phyloP scores from a whole-genome alignment of 2,113 vertebrate genomes.

The Numenius arquata region DNA sequence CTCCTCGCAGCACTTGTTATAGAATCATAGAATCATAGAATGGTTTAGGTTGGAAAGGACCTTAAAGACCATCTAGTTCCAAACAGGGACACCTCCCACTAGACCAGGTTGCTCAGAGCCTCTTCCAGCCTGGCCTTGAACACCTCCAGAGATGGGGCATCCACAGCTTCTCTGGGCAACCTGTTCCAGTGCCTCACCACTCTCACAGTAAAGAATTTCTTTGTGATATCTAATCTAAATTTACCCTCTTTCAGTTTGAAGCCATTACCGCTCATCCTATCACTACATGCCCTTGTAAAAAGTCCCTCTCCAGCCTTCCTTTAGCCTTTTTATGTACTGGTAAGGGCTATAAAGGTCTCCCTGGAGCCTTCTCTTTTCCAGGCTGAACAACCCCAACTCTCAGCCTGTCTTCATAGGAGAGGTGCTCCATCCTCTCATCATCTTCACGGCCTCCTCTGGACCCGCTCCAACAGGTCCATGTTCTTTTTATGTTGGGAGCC shows the following conservation, averaged over 20 bases:
- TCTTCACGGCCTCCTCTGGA: background rate
- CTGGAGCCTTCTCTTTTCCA: background rate
- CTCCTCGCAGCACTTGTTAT: background rate
- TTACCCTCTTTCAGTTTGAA: background rate
- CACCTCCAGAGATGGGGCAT: background rate
- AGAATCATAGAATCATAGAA: background rate
- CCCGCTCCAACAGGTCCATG: background rate
- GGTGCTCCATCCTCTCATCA: background rate
- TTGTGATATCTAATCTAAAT: background rate
- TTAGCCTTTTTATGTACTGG: background rate
- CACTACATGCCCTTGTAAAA: background rate
- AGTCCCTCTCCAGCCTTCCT: background rate
- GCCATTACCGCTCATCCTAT: background rate
- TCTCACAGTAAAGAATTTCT: background rate
- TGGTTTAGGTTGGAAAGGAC: background rate
- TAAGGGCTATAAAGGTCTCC: background rate
- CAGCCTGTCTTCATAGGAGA: background rate
- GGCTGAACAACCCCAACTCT: background rate
- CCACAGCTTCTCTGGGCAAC: background rate
- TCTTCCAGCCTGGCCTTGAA: background rate
- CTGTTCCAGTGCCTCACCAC: background rate
- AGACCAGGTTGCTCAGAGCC: background rate
- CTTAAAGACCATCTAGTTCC: background rate
- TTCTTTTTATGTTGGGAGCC: background rate
- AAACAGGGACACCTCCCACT: background rate